Conservation (phyloP, 2,888 invertebrate species). For the Dasypogon diadema region DNA sequence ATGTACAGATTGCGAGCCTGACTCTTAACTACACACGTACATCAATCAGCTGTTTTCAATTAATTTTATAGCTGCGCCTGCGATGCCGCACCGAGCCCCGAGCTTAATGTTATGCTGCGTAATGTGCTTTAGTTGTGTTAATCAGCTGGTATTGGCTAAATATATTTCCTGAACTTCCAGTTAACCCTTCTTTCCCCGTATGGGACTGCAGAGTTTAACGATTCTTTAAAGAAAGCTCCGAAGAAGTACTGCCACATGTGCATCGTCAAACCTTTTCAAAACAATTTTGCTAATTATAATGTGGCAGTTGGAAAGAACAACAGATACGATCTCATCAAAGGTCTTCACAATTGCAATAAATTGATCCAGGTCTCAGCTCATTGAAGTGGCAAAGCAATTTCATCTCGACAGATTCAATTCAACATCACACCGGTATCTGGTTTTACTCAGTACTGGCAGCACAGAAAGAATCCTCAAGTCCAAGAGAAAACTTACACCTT, state of each 20-base stretch:
- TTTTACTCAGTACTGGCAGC: constrained; percentile 17
- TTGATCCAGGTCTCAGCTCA: not conserved
- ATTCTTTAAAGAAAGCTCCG: constrained; percentile 32
- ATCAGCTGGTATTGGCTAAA: constrained; percentile 12
- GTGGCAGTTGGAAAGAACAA: no score
- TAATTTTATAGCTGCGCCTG: constrained; percentile 41
- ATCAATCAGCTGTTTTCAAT: constrained; percentile 46
- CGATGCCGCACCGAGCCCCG: not conserved
- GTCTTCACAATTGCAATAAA: no score
- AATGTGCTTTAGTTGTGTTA: constrained; percentile 1
- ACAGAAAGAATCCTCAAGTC: constrained; percentile 2
- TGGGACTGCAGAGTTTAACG: constrained; percentile 13
- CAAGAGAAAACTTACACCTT: constrained; percentile 23
- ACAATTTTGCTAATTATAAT: not conserved
- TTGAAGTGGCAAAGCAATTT: not conserved
- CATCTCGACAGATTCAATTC: no score
- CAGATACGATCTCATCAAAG: no score
- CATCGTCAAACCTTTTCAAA: not conserved
- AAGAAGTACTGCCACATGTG: constrained; percentile 17
- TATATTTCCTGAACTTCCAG: no score
- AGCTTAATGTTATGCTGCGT: not conserved
- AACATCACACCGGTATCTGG: not conserved
- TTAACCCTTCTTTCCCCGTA: not conserved
- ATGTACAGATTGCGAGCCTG: not conserved
- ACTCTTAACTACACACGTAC: not conserved